phyloP scores from a whole-genome alignment of 2,888 invertebrate genomes.

The Aethes cnicana region DNA sequence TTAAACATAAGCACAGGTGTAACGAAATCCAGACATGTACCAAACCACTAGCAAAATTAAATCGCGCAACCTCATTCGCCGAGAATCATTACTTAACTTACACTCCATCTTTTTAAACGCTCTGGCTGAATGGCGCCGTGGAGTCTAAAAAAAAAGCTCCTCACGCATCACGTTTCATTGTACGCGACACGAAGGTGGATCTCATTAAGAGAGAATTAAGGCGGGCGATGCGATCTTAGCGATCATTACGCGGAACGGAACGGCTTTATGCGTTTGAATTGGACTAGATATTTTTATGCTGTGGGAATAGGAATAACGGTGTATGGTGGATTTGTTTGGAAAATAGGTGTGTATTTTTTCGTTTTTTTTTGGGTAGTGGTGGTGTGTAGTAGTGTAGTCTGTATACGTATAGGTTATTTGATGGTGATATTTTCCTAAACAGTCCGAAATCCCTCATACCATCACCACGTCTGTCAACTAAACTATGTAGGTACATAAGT shows the following conservation, averaged over 20 bases:
- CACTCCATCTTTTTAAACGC: slow-evolving; percentile 74
- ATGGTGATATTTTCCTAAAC: too few species aligned
- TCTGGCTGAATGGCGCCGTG: slow-evolving; percentile 69
- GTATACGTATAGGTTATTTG: too few species aligned
- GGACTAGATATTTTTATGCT: slow-evolving; percentile 35
- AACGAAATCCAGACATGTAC: too few species aligned
- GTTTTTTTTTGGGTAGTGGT: too few species aligned
- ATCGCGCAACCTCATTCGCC: slow-evolving; percentile 45
- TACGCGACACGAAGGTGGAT: slow-evolving; percentile 76
- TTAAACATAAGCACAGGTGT: too few species aligned
- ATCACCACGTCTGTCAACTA: too few species aligned
- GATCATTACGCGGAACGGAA: slow-evolving; percentile 74
- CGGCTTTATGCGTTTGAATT: slow-evolving; percentile 38
- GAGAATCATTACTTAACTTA: slow-evolving; percentile 80
- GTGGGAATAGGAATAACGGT: slow-evolving; percentile 30
- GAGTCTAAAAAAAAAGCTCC: slow-evolving; percentile 62
- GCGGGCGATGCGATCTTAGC: slow-evolving; percentile 74
- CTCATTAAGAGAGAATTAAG: slow-evolving; percentile 74
- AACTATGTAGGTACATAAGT: too few species aligned
- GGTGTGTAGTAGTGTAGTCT: too few species aligned
- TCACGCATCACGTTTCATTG: slow-evolving; percentile 75
- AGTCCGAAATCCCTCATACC: too few species aligned
- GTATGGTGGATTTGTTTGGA: slow-evolving; percentile 12
- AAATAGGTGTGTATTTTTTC: slow-evolving; percentile 20
- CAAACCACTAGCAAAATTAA: slow-evolving; percentile 62